Conservation (phyloP, 2,113 vertebrate species). For the Myotis davidii region DNA sequence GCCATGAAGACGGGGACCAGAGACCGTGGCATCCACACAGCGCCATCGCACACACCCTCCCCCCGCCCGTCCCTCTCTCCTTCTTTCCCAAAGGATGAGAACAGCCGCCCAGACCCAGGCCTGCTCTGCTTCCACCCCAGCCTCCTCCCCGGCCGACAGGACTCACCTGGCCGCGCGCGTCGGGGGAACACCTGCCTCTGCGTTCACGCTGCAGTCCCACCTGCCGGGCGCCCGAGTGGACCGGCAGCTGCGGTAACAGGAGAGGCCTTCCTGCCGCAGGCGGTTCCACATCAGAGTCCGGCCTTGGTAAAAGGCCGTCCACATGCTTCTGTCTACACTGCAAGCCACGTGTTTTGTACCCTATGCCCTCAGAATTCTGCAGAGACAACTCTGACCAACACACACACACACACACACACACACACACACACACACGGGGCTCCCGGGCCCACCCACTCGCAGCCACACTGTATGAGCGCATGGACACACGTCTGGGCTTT, state of each 20-base stretch:
- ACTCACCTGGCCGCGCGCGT: rapidly evolving
- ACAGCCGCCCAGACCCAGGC: not conserved
- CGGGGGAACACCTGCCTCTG: no score
- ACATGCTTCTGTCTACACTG: not conserved
- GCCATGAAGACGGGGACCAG: rapidly evolving
- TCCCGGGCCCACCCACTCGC: rapidly evolving
- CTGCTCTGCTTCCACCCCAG: not conserved
- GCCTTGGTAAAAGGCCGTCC: not conserved
- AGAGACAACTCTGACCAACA: not conserved
- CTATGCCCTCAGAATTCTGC: not conserved
- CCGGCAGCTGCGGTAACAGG: rapidly evolving
- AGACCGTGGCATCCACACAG: not conserved
- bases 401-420: rapidly evolving
- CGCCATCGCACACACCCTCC: not conserved
- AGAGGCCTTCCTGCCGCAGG: not conserved
- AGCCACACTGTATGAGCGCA: rapidly evolving
- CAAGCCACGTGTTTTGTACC: rapidly evolving
- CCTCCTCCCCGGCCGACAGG: not conserved
- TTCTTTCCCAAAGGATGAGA: not conserved
- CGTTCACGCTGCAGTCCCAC: not conserved
- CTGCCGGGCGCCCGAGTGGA: not conserved
- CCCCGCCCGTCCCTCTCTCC: no score
- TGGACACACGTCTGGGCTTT: not conserved
- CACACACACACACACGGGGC: rapidly evolving
- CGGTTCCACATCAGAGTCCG: not conserved